Base-by-base conservation (phyloP, 2,888 invertebrate species). In the Leucophenga montana region DNA sequence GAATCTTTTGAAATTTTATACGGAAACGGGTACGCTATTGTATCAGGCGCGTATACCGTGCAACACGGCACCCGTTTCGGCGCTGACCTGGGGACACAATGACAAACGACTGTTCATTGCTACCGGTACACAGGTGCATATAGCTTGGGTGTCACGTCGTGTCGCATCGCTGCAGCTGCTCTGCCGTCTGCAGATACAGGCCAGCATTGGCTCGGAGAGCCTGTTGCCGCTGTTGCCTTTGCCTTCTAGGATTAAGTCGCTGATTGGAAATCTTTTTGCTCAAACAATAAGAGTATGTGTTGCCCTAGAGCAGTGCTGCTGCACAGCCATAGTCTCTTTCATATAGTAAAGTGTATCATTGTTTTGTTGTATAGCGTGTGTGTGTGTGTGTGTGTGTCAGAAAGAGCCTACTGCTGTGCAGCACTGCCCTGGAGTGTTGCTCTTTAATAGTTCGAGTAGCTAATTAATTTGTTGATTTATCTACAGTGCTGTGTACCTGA, bases 1-100 rank as follows among this genome's bases (percentile, higher is more conserved):
- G 80, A 97, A 97, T 89, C 90, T 95, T 71, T 91, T 98, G 70
- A 95, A 97, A 88, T 97, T 98, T 89, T 98, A 97, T 88, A 95
- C 95, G 44, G 95, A 95, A 83, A 91, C 92, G 67, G 98, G 97
- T 22, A 90, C 91, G 18, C 92, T 97, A 57, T 91, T 97, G 72
- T 97, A 96, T 89, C 93, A 94, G 68, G 92, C 94, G 54, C 91
- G 91, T 64, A 92, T 97, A 84, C 96, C 96, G 13, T 94, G 92
- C 80, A 93, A 92, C 59, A 92, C 93, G 80, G 83, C 94, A 76
- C 93, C 94, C 5, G 95, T 98, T 67, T 95, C 97, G 65, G 97
- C 98, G 1, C 90, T 99, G 84, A 98, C 98, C 9, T 99, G 99
- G 99, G 99, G 98, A 33, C 98, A 99, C 91, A 97, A 97, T 87